phyloP scores from a whole-genome alignment of 92 coral and sea anemone genomes.

The Scolanthus callimorphus region DNA sequence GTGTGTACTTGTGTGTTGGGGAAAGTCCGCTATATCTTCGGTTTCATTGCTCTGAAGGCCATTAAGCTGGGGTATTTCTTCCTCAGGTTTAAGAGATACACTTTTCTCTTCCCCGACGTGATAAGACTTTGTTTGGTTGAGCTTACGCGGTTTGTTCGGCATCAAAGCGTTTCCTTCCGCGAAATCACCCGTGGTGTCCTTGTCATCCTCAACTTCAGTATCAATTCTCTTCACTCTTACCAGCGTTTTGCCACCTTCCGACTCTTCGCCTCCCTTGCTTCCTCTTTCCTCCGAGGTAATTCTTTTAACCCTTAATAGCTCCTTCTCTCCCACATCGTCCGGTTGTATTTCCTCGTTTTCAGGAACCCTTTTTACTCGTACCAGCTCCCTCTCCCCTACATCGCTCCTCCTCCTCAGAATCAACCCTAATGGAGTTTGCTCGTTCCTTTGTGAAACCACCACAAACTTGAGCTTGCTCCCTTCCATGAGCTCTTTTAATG shows the following conservation, averaged over 20 bases:
- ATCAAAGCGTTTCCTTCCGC: too few relatives aligned
- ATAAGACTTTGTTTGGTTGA: too few relatives aligned
- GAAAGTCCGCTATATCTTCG: too few relatives aligned
- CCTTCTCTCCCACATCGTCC: slow-evolving; percentile 15
- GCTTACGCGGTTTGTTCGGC: too few relatives aligned
- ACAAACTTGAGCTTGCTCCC: not conserved
- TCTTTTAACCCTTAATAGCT: slow-evolving; percentile 54
- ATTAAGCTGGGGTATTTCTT: too few relatives aligned
- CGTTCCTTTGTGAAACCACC: not conserved
- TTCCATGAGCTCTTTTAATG: slow-evolving; percentile 11
- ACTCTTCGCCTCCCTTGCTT: too few relatives aligned
- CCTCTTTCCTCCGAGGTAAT: slow-evolving; percentile 12
- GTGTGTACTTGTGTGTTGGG: too few relatives aligned
- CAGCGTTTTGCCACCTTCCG: not conserved
- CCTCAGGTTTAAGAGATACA: too few relatives aligned
- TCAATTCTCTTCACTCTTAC: slow-evolving; percentile 2
- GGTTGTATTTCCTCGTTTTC: not conserved
- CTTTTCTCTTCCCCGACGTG: too few relatives aligned
- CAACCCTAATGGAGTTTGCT: not conserved
- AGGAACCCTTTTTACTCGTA: slow-evolving; percentile 16
- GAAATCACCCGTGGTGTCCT: too few relatives aligned
- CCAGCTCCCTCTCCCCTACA: not conserved
- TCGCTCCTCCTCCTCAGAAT: not conserved
- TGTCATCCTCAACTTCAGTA: not conserved
- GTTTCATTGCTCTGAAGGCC: too few relatives aligned